Conservation (phyloP, 2,797 vertebrate genomes). For the Schizopygopsis pylzovi region DNA sequence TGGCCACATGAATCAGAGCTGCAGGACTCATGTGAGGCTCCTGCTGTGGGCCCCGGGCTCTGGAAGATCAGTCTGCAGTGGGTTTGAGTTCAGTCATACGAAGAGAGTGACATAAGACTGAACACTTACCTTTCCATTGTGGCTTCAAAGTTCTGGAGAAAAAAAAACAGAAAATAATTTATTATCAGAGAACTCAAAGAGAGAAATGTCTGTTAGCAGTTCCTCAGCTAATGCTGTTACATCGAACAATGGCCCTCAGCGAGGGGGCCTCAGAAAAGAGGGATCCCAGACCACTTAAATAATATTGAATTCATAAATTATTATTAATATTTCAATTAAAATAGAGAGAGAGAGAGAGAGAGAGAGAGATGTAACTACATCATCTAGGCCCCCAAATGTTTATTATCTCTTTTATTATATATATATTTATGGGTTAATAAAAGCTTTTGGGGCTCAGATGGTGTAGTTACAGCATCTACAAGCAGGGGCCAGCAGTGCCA, state of each 20-base stretch:
- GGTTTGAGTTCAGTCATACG: not conserved
- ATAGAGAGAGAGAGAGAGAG: no score
- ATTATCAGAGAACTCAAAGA: not conserved
- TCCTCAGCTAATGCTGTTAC: not conserved
- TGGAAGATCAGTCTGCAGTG: not conserved
- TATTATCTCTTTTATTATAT: no score
- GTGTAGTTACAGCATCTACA: not conserved
- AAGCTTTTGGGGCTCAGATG: no score
- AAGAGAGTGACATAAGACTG: not conserved
- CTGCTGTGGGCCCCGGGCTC: not conserved
- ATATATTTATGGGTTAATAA: no score
- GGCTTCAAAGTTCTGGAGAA: not conserved
- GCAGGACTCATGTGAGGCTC: not conserved
- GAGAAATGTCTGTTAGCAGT: not conserved
- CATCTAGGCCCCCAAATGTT: no score
- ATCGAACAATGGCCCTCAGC: not conserved
- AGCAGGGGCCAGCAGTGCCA: not conserved
- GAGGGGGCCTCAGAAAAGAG: not conserved
- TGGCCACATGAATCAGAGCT: constrained; percentile 40
- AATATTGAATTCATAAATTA: not conserved
- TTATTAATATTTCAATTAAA: not conserved
- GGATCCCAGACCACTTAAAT: not conserved
- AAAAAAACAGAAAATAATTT: not conserved
- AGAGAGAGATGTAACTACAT: no score
- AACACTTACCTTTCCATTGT: constrained; percentile 8